Conservation (phyloP, 1,140 invertebrate genomes). For the Anoplolepis gracilipes region DNA sequence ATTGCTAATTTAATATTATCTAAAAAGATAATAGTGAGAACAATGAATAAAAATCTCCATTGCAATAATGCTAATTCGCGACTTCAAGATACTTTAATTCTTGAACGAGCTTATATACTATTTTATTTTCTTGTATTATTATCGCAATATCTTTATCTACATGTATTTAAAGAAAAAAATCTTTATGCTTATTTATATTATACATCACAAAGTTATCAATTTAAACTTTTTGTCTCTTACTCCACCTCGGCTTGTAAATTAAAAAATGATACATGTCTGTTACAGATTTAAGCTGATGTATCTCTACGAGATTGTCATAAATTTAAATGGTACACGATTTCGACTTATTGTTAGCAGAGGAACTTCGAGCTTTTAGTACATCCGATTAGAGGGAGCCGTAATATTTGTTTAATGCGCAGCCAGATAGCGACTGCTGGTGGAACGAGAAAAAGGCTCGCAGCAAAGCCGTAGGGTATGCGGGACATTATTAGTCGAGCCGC, state of each 20-base stretch:
- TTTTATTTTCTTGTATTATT: not conserved
- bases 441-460: not conserved
- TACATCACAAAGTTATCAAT: not conserved
- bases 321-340: conserved; percentile 34
- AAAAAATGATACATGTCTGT: conserved; percentile 23
- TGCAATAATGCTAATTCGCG: not conserved
- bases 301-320: not conserved
- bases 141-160: not conserved
- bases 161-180: conserved; percentile 25
- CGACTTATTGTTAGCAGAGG: conserved; percentile 50
- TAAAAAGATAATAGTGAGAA: not conserved
- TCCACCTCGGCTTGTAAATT: not conserved
- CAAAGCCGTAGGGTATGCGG: not conserved
- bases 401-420: conserved; percentile 73
- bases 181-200: not conserved
- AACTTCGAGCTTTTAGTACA: conserved; percentile 64
- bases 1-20: conserved; percentile 40
- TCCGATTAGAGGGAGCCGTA: conserved; percentile 65
- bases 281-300: not conserved
- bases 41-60: not conserved
- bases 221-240: not conserved
- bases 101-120: not conserved
- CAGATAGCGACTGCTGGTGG: conserved; percentile 42
- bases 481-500: conserved; percentile 52
- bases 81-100: not conserved